A percentile compares a stretch with the other conserved stretches of the same genome.
Evolutionary conservation across 1,140 invertebrate species (phyloP).

Genomic region (Lycorma delicatula): DNA sequence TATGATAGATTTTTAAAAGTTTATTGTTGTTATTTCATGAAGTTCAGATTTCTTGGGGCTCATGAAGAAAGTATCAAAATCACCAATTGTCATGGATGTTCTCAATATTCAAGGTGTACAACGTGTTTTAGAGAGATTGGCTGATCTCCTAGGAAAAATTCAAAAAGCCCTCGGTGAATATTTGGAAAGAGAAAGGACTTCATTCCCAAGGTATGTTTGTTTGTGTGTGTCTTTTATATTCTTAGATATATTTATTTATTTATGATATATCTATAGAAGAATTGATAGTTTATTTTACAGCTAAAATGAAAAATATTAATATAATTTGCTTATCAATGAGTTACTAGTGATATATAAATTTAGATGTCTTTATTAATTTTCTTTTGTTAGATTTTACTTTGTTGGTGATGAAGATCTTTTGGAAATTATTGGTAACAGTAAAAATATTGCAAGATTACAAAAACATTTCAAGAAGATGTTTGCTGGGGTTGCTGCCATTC

Average conservation of each 20-base stretch:
- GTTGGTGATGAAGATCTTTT: conserved; percentile 99
- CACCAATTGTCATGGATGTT: conserved; percentile 96
- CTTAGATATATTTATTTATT: too few species aligned
- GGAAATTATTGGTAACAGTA: conserved; percentile 99
- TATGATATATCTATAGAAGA: too few species aligned
- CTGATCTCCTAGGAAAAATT: conserved; percentile 97
- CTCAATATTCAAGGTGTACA: conserved; percentile 95
- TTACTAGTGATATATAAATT: too few species aligned
- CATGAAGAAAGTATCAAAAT: conserved; percentile 97
- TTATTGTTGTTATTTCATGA: too few species aligned
- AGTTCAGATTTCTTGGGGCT: conserved; percentile 94
- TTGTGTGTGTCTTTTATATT: too few species aligned
- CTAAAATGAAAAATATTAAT: too few species aligned
- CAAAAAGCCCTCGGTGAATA: conserved; percentile 99
- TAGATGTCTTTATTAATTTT: too few species aligned
- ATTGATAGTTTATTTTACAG: too few species aligned
- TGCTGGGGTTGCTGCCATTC: conserved; percentile 91
- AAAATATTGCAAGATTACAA: conserved; percentile 93
- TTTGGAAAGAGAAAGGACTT: conserved; percentile 92
- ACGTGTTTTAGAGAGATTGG: conserved; percentile 89
- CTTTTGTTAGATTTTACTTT: conserved; percentile 93
- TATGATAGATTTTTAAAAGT: too few species aligned
- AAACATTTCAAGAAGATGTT: conserved; percentile 99
- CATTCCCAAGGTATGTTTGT: conserved; percentile 83
- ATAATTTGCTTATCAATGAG: too few species aligned